Evolutionary conservation across 2,797 vertebrate genomes (phyloP), one percentile per base, ranked within the genome.

Genomic region (Gallinago stenura): DNA sequence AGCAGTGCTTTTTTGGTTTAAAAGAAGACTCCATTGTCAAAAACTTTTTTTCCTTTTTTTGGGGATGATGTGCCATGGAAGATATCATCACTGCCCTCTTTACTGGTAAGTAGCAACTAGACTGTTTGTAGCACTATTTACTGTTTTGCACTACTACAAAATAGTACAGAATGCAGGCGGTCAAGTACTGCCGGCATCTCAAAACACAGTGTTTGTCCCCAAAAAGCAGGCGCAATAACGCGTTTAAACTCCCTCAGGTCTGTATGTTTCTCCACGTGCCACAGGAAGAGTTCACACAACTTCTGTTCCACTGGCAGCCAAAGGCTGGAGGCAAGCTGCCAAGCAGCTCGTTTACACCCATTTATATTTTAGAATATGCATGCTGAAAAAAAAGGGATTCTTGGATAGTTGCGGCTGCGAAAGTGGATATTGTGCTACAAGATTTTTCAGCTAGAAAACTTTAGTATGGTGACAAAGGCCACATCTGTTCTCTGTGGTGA

Each of bases 221-320:
- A 57, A 50, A 21, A 48, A 85, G n/a, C 2, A 1, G 18, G 30
- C 35, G n/a, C 62, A 66, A 21, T 15, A 78, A 72, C 9, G 14
- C 45, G 24, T 46, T 51, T 50, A n/a, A 39, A 51, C 26, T 25
- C 26, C 22, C 39, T 77, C 45, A 7, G 9, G 0, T 58, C 81
- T 58, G 21, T 45, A 41, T 0, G 15, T 15, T 72, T 54, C 58
- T 71, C 12, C 0, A 0, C 6, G 35, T 48, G 24, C 26, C 69
- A 75, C 48, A 70, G 80, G 10, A 75, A 33, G 16, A 53, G 21
- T 24, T 64, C 62, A 56, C 58, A 48, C n/a, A n/a, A 5, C 8
- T 37, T 54, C 64, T 81, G 62, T 33, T 56, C 50, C 64, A 31
- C 39, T 51, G 58, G 35, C 45, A 77, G 1, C 57, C 26, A 35